Evolutionary conservation across 2,797 vertebrate genomes (phyloP), one percentile per base, ranked within the genome.

Genomic region (Tragelaphus oryx): DNA sequence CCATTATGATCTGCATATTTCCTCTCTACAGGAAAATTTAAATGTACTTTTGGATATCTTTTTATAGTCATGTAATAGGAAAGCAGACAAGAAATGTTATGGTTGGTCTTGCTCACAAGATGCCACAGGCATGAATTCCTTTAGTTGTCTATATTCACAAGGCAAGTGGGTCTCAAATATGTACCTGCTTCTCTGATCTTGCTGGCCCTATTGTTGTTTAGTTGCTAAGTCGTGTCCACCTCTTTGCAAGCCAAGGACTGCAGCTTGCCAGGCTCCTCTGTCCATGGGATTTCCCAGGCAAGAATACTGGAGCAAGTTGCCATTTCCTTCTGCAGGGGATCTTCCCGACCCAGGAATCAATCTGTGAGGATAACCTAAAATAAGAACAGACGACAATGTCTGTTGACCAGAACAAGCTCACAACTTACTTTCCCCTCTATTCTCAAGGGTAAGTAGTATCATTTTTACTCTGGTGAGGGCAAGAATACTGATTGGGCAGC

Each of bases 1-100:
- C 96, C 84, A 94, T 90, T 97, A 87, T 96, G 57, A 90, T 88
- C 81, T 96, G 81, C 50, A 88, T 85, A 96, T 95, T 97, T 94
- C 90, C 80, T 95, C 95, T 89, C 96, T 57, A 78, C 55, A 85
- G 89, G 91, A 93, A 91, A 82, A 50, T 87, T 80, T 93, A 95
- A 94, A 93, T 75, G 71, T 24, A 79, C 89, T 94, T 37, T 91
- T 94, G 91, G 83, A 92, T 86, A 95, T 87, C 65, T 95, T 95
- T 97, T 95, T 95, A 95, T 91, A 96, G 76, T 37, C 87, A 82
- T 59, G 91, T 91, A 95, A 96, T 84, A 94, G 81, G 33, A 96
- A 96, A 88, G 41, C 65, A 96, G 71, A 57, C 74, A 95, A 96
- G 91, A 95, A 97, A 68, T 9, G 12, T 59, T 94, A 59, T 65